Evolutionary conservation across 1,140 invertebrate species (phyloP).

Genomic region (Lasioglossum albipes): DNA sequence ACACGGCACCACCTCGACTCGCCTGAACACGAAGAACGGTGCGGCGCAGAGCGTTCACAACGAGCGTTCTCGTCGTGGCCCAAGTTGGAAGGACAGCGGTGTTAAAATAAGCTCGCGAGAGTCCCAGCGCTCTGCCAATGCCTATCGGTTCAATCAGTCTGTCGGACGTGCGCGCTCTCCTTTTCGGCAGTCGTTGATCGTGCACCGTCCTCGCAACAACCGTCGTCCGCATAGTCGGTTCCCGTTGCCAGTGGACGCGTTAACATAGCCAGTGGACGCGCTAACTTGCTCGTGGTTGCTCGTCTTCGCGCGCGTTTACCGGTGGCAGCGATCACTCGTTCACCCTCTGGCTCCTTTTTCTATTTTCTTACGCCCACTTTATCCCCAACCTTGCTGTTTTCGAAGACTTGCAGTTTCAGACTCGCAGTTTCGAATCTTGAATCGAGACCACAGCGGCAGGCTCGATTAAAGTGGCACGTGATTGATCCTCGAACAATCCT

Average conservation of each 20-base stretch:
- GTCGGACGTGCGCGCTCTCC: conserved; percentile 52
- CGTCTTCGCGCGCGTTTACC: background rate
- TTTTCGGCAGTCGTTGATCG: conserved; percentile 73
- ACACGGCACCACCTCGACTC: no score
- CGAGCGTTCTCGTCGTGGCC: conserved; percentile 1
- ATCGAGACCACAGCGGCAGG: no score
- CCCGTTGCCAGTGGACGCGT: background rate
- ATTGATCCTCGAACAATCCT: no score
- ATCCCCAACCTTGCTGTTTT: no score
- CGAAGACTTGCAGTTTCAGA: no score
- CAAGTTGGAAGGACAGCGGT: conserved; percentile 76
- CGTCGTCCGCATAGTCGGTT: background rate
- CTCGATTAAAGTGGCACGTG: no score
- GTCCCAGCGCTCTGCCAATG: conserved; percentile 71
- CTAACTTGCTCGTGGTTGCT: background rate
- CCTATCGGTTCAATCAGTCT: conserved; percentile 55
- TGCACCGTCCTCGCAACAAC: conserved; percentile 69
- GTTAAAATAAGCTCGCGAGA: conserved; percentile 76
- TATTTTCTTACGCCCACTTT: no score
- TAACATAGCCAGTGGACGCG: background rate
- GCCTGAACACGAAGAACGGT: no score
- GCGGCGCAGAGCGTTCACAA: no score
- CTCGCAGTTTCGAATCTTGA: no score
- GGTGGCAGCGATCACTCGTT: no score
- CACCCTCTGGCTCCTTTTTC: no score